Base-by-base conservation (phyloP, 2,888 invertebrate species). In the Escarpia spicata region DNA sequence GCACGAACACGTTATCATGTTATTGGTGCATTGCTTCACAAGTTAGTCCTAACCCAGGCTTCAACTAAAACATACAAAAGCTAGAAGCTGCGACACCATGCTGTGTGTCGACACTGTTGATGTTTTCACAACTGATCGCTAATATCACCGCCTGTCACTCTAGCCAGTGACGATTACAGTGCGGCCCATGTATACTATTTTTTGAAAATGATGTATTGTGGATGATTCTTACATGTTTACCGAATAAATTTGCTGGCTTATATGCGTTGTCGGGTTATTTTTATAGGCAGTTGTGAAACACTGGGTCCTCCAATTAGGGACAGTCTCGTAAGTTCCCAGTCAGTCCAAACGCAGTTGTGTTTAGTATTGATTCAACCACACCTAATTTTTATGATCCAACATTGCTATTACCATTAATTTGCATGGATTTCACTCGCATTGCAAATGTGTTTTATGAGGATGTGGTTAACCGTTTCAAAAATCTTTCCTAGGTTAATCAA, bases 151-250 rank as follows among this genome's bases (percentile, higher is more conserved):
- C 75, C n/a, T 19, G n/a, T 75, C 75, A 75, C 43, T 44, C n/a
- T 44, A 91, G 52, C 45, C n/a, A 31, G 44, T 58, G 44, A 91
- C 43, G 44, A 31, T 52, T 91, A 43, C 43, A 91, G n/a, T 91
- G 45, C 12, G 45, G 58, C 58, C 12, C 91, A n/a, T 91, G 91
- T 91, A 91, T 93, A 93, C 92, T 93, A 93, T 93, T 93, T 93
- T 93, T 93, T 92, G 93, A 93, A 93, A 89, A 75, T 92, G 91
- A 75, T 90, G 92, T 92, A 93, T 92, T 92, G 92, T 93, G 92
- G 92, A 93, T 93, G 92, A 92, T 93, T 93, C 93, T 92, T 93
- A 92, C 92, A 93, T 93, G 93, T 93, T 93, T 93, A 93, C 93
- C 92, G 92, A 93, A 93, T 93, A 93, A 93, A 93, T 75, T 75